Evolutionary conservation across 2,113 vertebrate species (phyloP).

Genomic region (Regulus satrapa): DNA sequence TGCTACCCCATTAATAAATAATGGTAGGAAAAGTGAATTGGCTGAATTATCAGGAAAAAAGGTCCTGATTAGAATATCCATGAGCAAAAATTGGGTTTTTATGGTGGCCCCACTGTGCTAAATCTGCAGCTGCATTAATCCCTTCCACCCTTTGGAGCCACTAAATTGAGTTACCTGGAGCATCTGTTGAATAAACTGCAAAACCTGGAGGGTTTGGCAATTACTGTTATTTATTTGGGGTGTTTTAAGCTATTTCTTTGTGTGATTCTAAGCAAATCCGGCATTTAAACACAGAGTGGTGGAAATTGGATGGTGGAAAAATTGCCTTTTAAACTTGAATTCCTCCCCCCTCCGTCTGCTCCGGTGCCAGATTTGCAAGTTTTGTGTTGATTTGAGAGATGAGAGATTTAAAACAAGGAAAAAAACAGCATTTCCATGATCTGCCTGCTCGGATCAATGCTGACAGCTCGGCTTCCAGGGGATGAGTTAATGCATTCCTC

Average conservation of each 20-base stretch:
- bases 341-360: background rate
- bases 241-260: background rate
- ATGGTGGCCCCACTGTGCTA: background rate
- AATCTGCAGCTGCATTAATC: background rate
- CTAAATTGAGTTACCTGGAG: background rate
- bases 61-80: background rate
- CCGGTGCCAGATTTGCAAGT: background rate
- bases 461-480: background rate
- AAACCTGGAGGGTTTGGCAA: background rate
- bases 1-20: background rate
- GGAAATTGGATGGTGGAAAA: background rate
- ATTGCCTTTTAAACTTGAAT: background rate
- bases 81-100: background rate
- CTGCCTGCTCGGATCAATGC: background rate
- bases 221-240: background rate
- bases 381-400: background rate
- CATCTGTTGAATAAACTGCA: background rate
- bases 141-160: background rate
- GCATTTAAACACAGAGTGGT: background rate
- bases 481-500: background rate
- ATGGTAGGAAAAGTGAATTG: background rate
- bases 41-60: background rate
- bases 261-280: background rate
- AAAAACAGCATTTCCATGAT: background rate
- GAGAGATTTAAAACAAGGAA: background rate